phyloP scores from a whole-genome alignment of 2,113 vertebrate species.

The Anthoscopus minutus region DNA sequence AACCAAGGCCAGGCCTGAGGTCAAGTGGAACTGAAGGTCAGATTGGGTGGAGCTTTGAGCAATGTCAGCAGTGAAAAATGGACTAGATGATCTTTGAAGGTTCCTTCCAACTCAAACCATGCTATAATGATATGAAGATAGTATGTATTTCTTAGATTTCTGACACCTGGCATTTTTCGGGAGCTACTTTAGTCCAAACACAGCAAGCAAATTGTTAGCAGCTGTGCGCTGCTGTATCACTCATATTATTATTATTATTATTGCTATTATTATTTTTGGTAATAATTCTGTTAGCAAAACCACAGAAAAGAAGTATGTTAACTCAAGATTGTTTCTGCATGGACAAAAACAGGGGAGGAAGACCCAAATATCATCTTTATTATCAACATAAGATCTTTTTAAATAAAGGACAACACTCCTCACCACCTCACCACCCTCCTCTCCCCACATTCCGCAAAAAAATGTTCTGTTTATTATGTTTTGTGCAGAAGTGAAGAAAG shows the following conservation, averaged over 20 bases:
- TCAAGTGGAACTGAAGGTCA: not conserved
- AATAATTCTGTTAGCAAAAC: not conserved
- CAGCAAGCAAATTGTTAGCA: not conserved
- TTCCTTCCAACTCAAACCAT: not conserved
- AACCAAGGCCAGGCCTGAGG: not conserved
- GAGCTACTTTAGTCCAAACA: not conserved
- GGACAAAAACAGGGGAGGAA: not conserved
- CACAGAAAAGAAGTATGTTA: not conserved
- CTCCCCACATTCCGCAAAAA: accelerated
- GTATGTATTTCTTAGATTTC: not conserved
- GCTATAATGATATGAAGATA: not conserved
- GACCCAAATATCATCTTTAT: not conserved
- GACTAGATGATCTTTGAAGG: not conserved
- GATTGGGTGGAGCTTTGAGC: not conserved
- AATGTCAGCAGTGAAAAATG: not conserved
- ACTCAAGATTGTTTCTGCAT: not conserved
- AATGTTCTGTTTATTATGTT: not conserved
- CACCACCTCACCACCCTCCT: not conserved
- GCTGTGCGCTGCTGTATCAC: not conserved
- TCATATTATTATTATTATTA: not conserved
- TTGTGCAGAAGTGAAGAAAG: not conserved
- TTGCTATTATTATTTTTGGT: not conserved
- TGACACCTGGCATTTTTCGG: not conserved
- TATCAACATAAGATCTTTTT: not conserved
- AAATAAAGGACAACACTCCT: not conserved